A percentile compares a stretch with the other conserved stretches of the same genome.
These are phyloP conservation scores for Spea hammondii DNA, from an alignment of 2,797 vertebrate genomes.

Conservation along the genomic window DNA sequence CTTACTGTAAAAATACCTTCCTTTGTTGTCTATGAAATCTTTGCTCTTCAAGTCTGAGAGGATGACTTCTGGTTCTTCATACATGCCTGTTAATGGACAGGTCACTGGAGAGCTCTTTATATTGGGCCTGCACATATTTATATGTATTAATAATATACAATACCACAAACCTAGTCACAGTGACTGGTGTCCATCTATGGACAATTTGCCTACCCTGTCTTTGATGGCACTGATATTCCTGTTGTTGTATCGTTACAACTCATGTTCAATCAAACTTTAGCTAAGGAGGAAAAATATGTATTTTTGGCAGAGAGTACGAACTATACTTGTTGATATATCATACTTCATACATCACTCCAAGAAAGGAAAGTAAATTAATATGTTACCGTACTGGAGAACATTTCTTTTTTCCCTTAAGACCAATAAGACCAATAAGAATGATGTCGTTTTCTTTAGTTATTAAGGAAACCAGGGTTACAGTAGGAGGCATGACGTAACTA, in stretches of 20 bases:
- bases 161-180: too few species aligned
- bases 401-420: constrained; percentile 30
- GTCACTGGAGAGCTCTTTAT: too few species aligned
- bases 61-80: too few species aligned
- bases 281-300: background rate
- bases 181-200: too few species aligned
- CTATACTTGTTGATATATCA: constrained; percentile 44
- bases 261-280: too few species aligned
- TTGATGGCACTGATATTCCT: too few species aligned
- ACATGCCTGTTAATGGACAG: too few species aligned
- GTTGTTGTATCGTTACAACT: too few species aligned
- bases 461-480: constrained; percentile 27
- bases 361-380: constrained; percentile 45
- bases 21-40: background rate
- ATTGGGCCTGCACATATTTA: background rate
- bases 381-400: constrained; percentile 29
- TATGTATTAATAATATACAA: constrained; percentile 25
- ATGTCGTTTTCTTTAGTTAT: constrained; percentile 41
- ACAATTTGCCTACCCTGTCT: too few species aligned
- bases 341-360: constrained; percentile 44
- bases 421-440: constrained; percentile 42
- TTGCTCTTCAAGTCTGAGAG: too few species aligned
- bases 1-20: constrained; percentile 3
- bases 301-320: constrained; percentile 41
- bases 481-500: constrained; percentile 26